Percentiles rank a stretch among this genome's conserved stretches.
Evolutionary conservation across 2,113 vertebrate genomes (phyloP).

Genomic region (Mellivora capensis): DNA sequence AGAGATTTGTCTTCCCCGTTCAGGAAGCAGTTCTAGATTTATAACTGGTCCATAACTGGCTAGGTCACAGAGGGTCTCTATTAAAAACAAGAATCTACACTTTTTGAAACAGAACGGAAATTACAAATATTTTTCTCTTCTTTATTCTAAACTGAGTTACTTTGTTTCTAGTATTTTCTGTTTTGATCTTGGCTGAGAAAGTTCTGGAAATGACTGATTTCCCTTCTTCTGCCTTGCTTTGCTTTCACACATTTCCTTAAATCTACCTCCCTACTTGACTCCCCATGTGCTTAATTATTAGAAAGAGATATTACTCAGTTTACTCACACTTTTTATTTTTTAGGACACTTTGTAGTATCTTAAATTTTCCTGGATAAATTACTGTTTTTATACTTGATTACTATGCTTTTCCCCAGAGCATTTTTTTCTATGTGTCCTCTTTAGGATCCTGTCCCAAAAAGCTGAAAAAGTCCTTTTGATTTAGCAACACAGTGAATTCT

Average conservation of each 20-base stretch:
- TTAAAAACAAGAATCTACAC: neutral
- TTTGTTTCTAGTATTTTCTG: neutral
- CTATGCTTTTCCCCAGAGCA: neutral
- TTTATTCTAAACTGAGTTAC: neutral
- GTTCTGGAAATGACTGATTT: neutral
- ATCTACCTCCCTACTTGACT: no score
- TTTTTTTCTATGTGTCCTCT: neutral
- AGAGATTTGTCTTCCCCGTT: neutral
- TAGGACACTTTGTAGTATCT: neutral
- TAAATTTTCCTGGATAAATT: neutral
- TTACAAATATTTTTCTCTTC: neutral
- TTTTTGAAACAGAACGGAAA: neutral
- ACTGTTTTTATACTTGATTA: neutral
- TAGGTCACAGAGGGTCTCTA: neutral
- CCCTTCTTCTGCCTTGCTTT: neutral
- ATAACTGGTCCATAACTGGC: neutral
- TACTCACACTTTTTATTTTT: neutral
- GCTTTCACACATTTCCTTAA: neutral
- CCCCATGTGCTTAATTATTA: neutral
- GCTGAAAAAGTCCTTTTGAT: neutral
- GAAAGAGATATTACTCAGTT: neutral
- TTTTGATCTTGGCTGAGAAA: neutral
- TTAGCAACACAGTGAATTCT: neutral
- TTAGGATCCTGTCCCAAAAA: neutral
- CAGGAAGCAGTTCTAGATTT: neutral